These are phyloP conservation scores for Lepidostoma basale DNA, from an alignment of 1,140 invertebrate species.

Conservation along the genomic window DNA sequence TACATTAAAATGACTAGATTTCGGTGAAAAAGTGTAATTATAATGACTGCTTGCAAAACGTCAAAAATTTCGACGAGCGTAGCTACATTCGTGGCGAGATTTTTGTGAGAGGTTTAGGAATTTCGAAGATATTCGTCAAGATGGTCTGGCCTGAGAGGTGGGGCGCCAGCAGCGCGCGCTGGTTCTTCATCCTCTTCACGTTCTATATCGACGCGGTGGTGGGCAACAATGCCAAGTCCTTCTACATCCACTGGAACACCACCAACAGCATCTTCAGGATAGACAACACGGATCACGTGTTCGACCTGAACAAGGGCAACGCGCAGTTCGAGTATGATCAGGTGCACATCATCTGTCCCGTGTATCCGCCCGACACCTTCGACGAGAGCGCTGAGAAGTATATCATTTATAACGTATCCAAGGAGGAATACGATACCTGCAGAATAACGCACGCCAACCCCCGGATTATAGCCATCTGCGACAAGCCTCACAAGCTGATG, in stretches of 20 bases:
- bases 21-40: neutral
- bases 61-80: slow-evolving; percentile 22
- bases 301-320: slow-evolving; percentile 94
- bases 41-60: slow-evolving; percentile 30
- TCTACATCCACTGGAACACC: slow-evolving; percentile 86
- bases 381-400: slow-evolving; percentile 93
- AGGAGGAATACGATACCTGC: slow-evolving; percentile 95
- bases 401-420: slow-evolving; percentile 96
- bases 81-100: slow-evolving; percentile 13
- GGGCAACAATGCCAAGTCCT: slow-evolving; percentile 80
- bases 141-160: slow-evolving; percentile 57
- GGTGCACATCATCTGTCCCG: slow-evolving; percentile 94
- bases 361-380: slow-evolving; percentile 83
- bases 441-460: slow-evolving; percentile 93
- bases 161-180: slow-evolving; percentile 55
- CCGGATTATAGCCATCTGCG: slow-evolving; percentile 91
- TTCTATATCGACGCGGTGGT: slow-evolving; percentile 80
- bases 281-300: slow-evolving; percentile 97
- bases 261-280: slow-evolving; percentile 92
- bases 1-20: slow-evolving; percentile 3
- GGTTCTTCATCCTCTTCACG: slow-evolving; percentile 66
- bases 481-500: slow-evolving; percentile 92
- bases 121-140: slow-evolving; percentile 40
- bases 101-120: neutral
- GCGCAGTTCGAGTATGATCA: slow-evolving; percentile 93